These are phyloP conservation scores for Epinotia bilunana DNA, from an alignment of 2,888 invertebrate genomes.

Conservation along the genomic window DNA sequence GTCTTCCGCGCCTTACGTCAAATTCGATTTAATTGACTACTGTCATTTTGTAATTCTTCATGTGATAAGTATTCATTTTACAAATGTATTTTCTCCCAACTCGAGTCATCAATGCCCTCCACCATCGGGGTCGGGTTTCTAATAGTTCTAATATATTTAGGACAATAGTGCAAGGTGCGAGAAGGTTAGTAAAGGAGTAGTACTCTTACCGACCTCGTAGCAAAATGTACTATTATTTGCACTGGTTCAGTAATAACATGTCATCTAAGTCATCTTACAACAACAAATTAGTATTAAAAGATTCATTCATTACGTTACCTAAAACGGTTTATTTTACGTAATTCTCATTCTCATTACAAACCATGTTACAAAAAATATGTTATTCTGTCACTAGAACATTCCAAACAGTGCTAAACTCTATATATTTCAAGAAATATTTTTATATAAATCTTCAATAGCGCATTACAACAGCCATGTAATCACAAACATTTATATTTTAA, in stretches of 20 bases:
- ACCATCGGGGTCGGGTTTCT: no score
- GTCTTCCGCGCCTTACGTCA: no score
- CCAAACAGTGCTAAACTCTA: constrained; percentile 20
- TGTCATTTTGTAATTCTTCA: no score
- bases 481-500: constrained; percentile 52
- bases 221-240: constrained; percentile 1
- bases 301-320: background rate
- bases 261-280: constrained; percentile 21
- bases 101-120: no score
- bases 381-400: constrained; percentile 31
- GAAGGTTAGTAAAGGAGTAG: no score
- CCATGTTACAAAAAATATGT: constrained; percentile 41
- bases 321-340: constrained; percentile 2
- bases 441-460: constrained; percentile 27
- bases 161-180: no score
- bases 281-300: constrained; percentile 13
- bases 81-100: no score
- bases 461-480: constrained; percentile 60
- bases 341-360: constrained; percentile 27
- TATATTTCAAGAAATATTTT: constrained; percentile 30
- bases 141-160: no score
- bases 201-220: background rate
- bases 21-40: no score
- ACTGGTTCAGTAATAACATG: constrained; percentile 14
- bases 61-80: no score